These are phyloP conservation scores for Napeogenes inachia DNA, from an alignment of 2,888 invertebrate genomes.

Conservation along the genomic window DNA sequence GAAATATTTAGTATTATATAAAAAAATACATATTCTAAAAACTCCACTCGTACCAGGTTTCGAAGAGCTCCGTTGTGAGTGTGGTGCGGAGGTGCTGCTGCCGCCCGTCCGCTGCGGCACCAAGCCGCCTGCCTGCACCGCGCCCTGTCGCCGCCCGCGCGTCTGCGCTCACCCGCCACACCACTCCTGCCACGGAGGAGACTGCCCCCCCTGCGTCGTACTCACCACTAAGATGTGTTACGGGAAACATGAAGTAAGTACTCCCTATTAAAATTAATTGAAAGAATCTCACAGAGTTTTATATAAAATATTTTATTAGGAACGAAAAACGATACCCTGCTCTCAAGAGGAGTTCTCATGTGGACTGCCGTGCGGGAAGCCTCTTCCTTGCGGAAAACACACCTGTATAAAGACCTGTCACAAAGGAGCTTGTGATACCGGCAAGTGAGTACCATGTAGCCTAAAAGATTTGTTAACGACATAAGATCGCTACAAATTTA, in stretches of 20 bases:
- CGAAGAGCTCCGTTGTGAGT: slow-evolving; percentile 93
- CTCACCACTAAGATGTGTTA: slow-evolving; percentile 91
- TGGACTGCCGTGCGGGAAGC: slow-evolving; percentile 90
- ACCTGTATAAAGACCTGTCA: slow-evolving; percentile 90
- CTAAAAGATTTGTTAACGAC: not conserved
- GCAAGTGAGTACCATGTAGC: slow-evolving; percentile 69
- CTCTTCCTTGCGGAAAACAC: slow-evolving; percentile 89
- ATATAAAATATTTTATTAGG: slow-evolving; percentile 53
- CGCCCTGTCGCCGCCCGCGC: slow-evolving; percentile 86
- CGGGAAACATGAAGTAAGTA: slow-evolving; percentile 83
- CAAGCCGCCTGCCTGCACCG: slow-evolving; percentile 86
- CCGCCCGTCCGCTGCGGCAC: slow-evolving; percentile 97
- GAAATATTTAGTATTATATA: too few relatives aligned
- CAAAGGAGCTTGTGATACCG: slow-evolving; percentile 81
- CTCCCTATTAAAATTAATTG: too few relatives aligned
- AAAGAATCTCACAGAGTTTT: not conserved
- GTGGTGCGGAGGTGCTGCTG: slow-evolving; percentile 89
- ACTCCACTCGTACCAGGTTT: slow-evolving; percentile 71
- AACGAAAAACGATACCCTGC: slow-evolving; percentile 92
- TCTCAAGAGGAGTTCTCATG: slow-evolving; percentile 92
- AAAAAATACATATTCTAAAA: too few relatives aligned
- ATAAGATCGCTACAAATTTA: too few relatives aligned
- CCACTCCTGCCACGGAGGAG: slow-evolving; percentile 89
- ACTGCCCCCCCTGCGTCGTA: slow-evolving; percentile 80
- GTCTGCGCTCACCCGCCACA: slow-evolving; percentile 88